These are phyloP conservation scores for Clarias laeviceps DNA, from an alignment of 2,797 vertebrate species.

Conservation along the genomic window DNA sequence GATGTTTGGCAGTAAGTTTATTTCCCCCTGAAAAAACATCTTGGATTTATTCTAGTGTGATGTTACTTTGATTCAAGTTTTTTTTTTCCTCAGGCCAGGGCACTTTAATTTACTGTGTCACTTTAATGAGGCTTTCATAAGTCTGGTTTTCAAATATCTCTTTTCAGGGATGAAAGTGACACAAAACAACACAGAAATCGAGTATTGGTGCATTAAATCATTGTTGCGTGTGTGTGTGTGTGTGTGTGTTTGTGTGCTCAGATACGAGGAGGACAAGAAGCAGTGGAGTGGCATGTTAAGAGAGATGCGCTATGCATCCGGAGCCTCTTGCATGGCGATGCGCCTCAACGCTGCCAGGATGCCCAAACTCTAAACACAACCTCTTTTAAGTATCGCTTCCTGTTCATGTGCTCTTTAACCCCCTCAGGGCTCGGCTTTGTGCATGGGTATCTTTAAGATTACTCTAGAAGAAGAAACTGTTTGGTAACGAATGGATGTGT, in stretches of 20 bases:
- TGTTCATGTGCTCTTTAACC: constrained; percentile 22
- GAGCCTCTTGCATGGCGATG: constrained; percentile 88
- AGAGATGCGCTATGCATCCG: constrained; percentile 94
- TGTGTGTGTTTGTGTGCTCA: constrained; percentile 59
- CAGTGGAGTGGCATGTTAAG: constrained; percentile 95
- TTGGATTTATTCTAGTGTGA: not conserved
- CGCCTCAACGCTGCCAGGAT: constrained; percentile 92
- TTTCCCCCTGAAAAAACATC: not conserved
- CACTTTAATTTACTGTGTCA: not conserved
- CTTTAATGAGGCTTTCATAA: not conserved
- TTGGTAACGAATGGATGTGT: constrained; percentile 10
- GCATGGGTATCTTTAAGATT: constrained; percentile 3
- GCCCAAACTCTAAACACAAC: constrained; percentile 84
- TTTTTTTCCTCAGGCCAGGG: not conserved
- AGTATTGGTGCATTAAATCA: not conserved
- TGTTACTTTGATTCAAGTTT: not conserved
- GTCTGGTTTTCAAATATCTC: not conserved
- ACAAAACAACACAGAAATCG: not conserved
- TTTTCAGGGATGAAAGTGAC: not conserved
- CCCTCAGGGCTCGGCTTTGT: constrained; percentile 20
- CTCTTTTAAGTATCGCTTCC: not conserved
- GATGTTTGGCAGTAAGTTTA: constrained; percentile 98
- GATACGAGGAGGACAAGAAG: constrained; percentile 94
- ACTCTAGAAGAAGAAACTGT: constrained; percentile 6
- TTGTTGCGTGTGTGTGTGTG: not conserved